These are phyloP conservation scores for Lasius platythorax DNA, from an alignment of 2,888 invertebrate species.

Conservation along the genomic window DNA sequence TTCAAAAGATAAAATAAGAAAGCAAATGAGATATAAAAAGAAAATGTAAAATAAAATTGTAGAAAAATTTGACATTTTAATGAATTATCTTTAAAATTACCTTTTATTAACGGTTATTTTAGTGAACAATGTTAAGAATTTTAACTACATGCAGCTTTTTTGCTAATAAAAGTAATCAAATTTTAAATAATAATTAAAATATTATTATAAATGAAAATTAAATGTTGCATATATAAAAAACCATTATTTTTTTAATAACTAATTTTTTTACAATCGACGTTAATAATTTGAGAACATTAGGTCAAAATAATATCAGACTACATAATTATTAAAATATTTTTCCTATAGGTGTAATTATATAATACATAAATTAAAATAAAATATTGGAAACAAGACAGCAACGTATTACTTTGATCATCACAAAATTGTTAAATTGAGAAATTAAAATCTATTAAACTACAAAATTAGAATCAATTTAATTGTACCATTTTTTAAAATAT, in stretches of 20 bases:
- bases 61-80: not conserved
- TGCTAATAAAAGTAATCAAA: not conserved
- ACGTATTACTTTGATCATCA: not conserved
- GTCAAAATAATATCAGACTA: not conserved
- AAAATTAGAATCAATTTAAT: constrained; percentile 1
- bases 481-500: not conserved
- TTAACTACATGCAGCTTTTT: not conserved
- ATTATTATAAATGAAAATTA: not conserved
- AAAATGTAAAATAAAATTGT: not conserved
- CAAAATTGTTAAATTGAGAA: not conserved
- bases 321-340: constrained; percentile 3
- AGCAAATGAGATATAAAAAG: not conserved
- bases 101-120: not conserved
- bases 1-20: not conserved
- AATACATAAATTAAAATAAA: constrained; percentile 5
- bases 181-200: not conserved
- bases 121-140: not conserved
- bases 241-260: not conserved
- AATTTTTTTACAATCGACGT: not conserved
- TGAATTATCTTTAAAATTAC: not conserved
- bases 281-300: constrained; percentile 7
- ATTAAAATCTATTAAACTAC: constrained; percentile 4
- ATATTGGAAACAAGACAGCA: not conserved
- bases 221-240: not conserved
- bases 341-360: not conserved